Conservation (phyloP, 37 sponge, comb jelly and placozoan species). For the Crambe crambe region DNA sequence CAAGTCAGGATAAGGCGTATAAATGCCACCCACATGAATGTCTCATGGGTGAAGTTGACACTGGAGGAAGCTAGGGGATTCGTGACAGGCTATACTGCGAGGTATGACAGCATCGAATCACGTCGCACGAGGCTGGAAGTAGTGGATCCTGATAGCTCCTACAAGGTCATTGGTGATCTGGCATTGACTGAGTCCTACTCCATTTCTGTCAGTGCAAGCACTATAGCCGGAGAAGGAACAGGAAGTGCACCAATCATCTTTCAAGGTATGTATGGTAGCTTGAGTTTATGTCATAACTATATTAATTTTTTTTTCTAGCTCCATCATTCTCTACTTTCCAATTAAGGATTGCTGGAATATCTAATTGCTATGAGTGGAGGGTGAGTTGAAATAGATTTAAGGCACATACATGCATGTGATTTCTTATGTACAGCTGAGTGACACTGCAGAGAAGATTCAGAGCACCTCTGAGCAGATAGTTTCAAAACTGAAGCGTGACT, state of each 20-base stretch:
- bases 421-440: not conserved
- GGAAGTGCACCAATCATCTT: not conserved
- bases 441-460: not conserved
- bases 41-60: slow-evolving; percentile 1
- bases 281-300: not conserved
- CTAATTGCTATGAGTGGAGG: slow-evolving; percentile 10
- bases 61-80: slow-evolving; percentile 25
- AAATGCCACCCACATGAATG: slow-evolving; percentile 19
- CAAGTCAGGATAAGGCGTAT: not conserved
- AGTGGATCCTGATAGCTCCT: not conserved
- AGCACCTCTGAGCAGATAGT: not conserved
- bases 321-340: not conserved
- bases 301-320: slow-evolving; percentile 11
- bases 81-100: not conserved
- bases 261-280: not conserved
- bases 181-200: slow-evolving; percentile 2
- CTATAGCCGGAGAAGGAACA: not conserved
- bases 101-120: not conserved
- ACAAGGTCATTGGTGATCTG: slow-evolving; percentile 13
- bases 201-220: slow-evolving; percentile 17
- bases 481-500: not conserved
- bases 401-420: too few species aligned
- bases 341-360: not conserved
- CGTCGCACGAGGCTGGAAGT: not conserved
- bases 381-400: too few species aligned